Conservation (phyloP, 2,888 invertebrate species). For the Bombylius discolor region DNA sequence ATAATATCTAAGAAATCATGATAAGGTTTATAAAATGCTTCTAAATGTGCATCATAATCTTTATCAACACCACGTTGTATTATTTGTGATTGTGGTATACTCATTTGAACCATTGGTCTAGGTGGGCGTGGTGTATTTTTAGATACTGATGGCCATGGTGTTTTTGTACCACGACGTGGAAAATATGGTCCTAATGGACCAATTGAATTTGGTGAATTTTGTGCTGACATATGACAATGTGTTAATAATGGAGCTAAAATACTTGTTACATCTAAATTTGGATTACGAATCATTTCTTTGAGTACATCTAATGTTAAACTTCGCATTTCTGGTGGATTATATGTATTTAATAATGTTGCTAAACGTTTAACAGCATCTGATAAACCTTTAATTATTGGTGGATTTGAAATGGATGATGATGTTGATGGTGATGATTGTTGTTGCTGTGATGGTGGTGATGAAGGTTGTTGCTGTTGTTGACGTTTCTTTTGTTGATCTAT, state of each 20-base stretch:
- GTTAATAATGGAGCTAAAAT: conserved; percentile 74
- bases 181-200: conserved; percentile 64
- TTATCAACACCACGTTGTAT: conserved; percentile 53
- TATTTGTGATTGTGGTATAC: conserved; percentile 61
- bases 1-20: conserved; percentile 74
- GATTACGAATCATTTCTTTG: conserved; percentile 33
- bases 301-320: conserved; percentile 59
- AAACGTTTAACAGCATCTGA: conserved; percentile 76
- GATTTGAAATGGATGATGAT: conserved; percentile 20
- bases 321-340: conserved; percentile 74
- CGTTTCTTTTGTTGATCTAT: conserved; percentile 32
- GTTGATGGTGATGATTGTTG: conserved; percentile 29
- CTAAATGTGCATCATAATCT: conserved; percentile 60
- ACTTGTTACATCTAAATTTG: conserved; percentile 43
- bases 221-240: conserved; percentile 69
- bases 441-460: conserved; percentile 25
- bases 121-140: conserved; percentile 59
- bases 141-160: conserved; percentile 41
- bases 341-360: conserved; percentile 76
- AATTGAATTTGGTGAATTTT: conserved; percentile 53
- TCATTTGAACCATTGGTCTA: conserved; percentile 71
- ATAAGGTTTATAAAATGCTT: conserved; percentile 73
- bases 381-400: conserved; percentile 60
- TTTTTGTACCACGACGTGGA: conserved; percentile 51
- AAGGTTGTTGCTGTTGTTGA: conserved; percentile 27